Base-by-base conservation (phyloP, 53 echinoderm and acorn worm genomes). In the Apostichopus leukothele region DNA sequence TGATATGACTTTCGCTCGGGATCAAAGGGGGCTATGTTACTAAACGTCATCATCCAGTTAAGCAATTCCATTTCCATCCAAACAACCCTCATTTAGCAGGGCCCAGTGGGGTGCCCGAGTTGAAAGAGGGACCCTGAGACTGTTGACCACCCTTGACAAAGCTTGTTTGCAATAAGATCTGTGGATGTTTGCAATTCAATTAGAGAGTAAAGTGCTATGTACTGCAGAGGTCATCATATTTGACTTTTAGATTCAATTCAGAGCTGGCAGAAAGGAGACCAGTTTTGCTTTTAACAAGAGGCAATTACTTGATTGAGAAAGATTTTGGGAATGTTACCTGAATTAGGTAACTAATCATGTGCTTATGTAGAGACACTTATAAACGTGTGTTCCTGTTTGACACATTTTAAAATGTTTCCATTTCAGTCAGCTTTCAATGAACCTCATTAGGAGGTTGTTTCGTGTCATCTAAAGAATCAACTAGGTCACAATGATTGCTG, bases 121-220 rank as follows among this genome's bases (percentile, higher is more conserved):
- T 85, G 12, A 67, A 67, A 85, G 50, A 27, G 50, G 85, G 60
- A 85, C 63, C 85, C 51, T 18, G 66, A 85, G 85, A 39, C 68
- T 12, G 66, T 85, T 85, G 85, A 85, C 85, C 85, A 85, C 85
- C 85, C 66, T 39, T 85, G 85, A 67, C 85, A 85, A 12, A 66
- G 63, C 85, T 67, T 85, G 59, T 67, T 85, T 67, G 50, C 67
- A 85, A 85, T 67, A 6, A 51, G 52, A 11, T 67, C 61, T 39
- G 68, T 67, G 67, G 85, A 85, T 67, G 68, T 67, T 67, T 85
- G 39, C 85, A 85, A 85, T 85, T 85, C 85, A 85, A 85, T 85
- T 85, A 85, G 9, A 16, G 10, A 83, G 50, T 85, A 67, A 63
- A 63, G 63, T 67, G 85, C 85, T 85, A 67, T 85, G 85, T 67